phyloP scores from a whole-genome alignment of 2,113 vertebrate species.

The Sceloporus tristichus region DNA sequence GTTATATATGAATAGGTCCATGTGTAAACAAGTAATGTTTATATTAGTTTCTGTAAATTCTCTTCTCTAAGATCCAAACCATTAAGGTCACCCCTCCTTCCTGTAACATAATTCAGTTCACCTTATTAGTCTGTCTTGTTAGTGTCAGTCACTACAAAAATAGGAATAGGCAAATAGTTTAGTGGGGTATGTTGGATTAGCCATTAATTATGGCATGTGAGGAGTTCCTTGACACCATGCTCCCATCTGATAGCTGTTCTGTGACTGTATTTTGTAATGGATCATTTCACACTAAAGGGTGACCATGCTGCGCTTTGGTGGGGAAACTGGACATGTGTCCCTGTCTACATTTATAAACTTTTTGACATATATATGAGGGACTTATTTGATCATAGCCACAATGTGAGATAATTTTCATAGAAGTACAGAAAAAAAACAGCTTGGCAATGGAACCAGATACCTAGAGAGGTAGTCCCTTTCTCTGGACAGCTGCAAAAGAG shows the following conservation, averaged over 20 bases:
- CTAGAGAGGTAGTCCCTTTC: too few relatives aligned
- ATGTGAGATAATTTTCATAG: neutral
- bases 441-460: too few relatives aligned
- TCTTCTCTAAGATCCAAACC: neutral
- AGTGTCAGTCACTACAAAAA: neutral
- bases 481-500: too few relatives aligned
- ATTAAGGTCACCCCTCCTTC: neutral
- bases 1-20: neutral
- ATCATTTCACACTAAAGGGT: neutral
- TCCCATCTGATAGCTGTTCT: neutral
- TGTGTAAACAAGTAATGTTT: neutral
- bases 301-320: neutral
- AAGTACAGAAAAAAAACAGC: too few relatives aligned
- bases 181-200: neutral
- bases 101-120: neutral
- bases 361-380: neutral
- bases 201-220: neutral
- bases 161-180: neutral
- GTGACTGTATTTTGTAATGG: slow-evolving; percentile 1
- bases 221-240: neutral
- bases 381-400: neutral
- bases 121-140: neutral
- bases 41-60: neutral
- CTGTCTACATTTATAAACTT: neutral
- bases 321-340: neutral